phyloP scores from a whole-genome alignment of 2,888 invertebrate species.

The Orchesella flavescens region DNA sequence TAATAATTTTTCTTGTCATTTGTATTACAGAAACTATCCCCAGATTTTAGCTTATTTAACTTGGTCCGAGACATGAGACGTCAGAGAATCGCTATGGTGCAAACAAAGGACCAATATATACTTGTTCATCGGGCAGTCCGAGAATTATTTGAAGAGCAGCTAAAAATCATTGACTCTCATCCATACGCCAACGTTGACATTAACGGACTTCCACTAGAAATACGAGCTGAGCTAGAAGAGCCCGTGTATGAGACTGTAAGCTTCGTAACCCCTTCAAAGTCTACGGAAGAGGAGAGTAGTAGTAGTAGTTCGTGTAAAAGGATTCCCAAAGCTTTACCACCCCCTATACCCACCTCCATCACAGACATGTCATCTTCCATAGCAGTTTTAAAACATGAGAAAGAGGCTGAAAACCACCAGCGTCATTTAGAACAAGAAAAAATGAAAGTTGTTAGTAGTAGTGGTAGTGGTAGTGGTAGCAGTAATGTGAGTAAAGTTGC shows the following conservation, averaged over 20 bases:
- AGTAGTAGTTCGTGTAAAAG: constrained; percentile 12
- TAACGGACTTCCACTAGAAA: constrained; percentile 74
- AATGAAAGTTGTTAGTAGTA: constrained; percentile 7
- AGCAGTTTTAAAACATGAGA: constrained; percentile 72
- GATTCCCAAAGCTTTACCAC: constrained; percentile 18
- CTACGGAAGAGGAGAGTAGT: not conserved
- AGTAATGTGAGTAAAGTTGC: constrained; percentile 18
- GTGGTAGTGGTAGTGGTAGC: constrained; percentile 18
- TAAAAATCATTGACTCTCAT: constrained; percentile 77
- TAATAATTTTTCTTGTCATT: not conserved
- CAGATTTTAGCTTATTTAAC: constrained; percentile 76
- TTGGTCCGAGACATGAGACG: constrained; percentile 77
- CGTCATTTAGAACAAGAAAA: constrained; percentile 54
- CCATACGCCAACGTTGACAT: constrained; percentile 77
- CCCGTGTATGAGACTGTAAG: constrained; percentile 73
- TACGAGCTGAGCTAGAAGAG: constrained; percentile 70
- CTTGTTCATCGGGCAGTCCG: constrained; percentile 77
- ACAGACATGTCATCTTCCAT: constrained; percentile 25
- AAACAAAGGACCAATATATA: constrained; percentile 78
- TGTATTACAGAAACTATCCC: constrained; percentile 74
- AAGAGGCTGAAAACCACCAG: constrained; percentile 73
- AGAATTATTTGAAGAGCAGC: constrained; percentile 77
- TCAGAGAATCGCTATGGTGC: constrained; percentile 77
- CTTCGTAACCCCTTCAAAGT: constrained; percentile 21
- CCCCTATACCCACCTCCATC: constrained; percentile 23